phyloP scores from a whole-genome alignment of 2,797 vertebrate species.

The Centropyge bicolor region DNA sequence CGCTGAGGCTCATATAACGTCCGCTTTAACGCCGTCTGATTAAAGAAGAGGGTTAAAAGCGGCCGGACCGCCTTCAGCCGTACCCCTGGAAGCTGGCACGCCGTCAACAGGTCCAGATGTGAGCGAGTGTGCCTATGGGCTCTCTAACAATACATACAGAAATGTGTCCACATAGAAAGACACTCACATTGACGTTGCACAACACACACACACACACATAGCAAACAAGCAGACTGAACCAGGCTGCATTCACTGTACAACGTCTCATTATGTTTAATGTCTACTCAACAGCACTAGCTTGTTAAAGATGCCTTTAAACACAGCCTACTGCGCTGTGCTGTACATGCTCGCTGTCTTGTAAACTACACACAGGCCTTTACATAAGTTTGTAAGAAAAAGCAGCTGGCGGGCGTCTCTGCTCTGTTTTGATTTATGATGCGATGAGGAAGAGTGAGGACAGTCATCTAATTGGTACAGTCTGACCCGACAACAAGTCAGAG shows the following conservation, averaged over 20 bases:
- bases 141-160: slow-evolving; percentile 12
- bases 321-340: slow-evolving; percentile 21
- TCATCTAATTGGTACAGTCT: slow-evolving; percentile 66
- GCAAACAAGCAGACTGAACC: neutral
- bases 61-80: slow-evolving; percentile 33
- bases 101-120: slow-evolving; percentile 71
- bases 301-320: slow-evolving; percentile 66
- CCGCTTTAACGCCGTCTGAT: slow-evolving; percentile 63
- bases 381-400: slow-evolving; percentile 51
- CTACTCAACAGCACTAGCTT: slow-evolving; percentile 54
- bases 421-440: slow-evolving; percentile 59
- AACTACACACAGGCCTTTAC: slow-evolving; percentile 47
- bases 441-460: slow-evolving; percentile 39
- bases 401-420: slow-evolving; percentile 55
- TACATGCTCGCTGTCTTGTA: slow-evolving; percentile 64
- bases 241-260: slow-evolving; percentile 41
- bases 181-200: slow-evolving; percentile 1
- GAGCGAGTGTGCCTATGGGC: slow-evolving; percentile 21
- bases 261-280: slow-evolving; percentile 70
- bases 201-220: slow-evolving; percentile 3
- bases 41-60: slow-evolving; percentile 63
- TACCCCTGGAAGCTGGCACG: slow-evolving; percentile 52
- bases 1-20: slow-evolving; percentile 39
- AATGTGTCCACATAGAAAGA: slow-evolving; percentile 20
- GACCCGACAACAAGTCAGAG: slow-evolving; percentile 39